Evolutionary conservation across 2,888 invertebrate species (phyloP).

Genomic region (Noctua pronuba): DNA sequence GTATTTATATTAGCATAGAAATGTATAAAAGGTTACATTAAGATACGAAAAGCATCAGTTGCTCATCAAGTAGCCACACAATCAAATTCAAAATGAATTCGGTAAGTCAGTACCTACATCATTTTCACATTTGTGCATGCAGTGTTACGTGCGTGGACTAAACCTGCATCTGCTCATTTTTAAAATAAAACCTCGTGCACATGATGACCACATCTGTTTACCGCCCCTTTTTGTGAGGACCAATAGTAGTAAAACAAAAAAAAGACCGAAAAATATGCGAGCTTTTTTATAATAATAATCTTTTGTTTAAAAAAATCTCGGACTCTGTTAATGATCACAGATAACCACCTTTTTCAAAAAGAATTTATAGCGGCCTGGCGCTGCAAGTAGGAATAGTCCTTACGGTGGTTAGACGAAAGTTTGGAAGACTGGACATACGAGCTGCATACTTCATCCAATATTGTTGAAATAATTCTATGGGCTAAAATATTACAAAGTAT

Average conservation of each 20-base stretch:
- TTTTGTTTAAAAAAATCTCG: no score
- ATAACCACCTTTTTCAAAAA: background rate
- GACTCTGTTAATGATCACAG: background rate
- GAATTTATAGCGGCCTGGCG: background rate
- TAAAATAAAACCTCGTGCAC: background rate
- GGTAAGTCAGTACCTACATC: constrained; percentile 22
- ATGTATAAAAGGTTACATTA: constrained; percentile 47
- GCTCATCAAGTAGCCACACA: constrained; percentile 21
- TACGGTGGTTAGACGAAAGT: background rate
- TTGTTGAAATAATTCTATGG: background rate
- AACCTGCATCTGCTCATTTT: background rate
- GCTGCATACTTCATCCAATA: background rate
- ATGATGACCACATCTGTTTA: background rate
- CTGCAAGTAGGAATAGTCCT: background rate
- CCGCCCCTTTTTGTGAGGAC: no score
- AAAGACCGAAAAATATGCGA: no score
- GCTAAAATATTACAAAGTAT: background rate
- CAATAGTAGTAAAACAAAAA: no score
- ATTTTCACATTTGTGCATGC: background rate
- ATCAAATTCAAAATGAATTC: constrained; percentile 40
- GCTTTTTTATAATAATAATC: no score
- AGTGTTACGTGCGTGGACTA: background rate
- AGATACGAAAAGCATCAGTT: constrained; percentile 30
- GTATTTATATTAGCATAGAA: constrained; percentile 11
- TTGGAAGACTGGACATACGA: no score